phyloP scores from a whole-genome alignment of 2,113 vertebrate genomes.

The Alosa alosa region DNA sequence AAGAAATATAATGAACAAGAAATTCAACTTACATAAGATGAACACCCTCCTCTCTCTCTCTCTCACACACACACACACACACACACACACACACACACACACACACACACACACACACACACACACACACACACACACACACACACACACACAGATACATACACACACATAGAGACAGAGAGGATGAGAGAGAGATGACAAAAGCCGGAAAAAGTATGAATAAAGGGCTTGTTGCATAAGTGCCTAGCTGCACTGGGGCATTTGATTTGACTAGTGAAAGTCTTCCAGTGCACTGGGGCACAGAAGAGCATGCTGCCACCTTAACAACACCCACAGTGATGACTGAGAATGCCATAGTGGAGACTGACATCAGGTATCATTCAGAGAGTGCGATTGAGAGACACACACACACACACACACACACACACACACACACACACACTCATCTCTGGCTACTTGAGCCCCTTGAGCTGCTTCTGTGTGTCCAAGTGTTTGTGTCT shows the following conservation, averaged over 20 bases:
- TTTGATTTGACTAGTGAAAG: background rate
- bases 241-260: background rate
- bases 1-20: no score
- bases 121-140: no score
- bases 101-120: no score
- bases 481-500: background rate
- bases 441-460: background rate
- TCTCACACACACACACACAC: no score
- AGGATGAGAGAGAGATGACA: background rate
- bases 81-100: no score
- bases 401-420: background rate
- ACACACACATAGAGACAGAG: conserved; percentile 30
- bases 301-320: background rate
- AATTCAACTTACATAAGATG: no score
- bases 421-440: no score
- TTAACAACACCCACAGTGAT: background rate
- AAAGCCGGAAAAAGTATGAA: background rate
- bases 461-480: background rate
- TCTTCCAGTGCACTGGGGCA: background rate
- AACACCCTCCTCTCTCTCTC: no score
- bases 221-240: background rate
- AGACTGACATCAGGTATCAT: background rate
- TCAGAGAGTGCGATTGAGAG: no score
- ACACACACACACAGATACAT: background rate
- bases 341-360: background rate